Percentiles rank a stretch among this genome's conserved stretches.
Conservation (phyloP, 1,140 invertebrate genomes). For the Tyrophagus putrescentiae region DNA sequence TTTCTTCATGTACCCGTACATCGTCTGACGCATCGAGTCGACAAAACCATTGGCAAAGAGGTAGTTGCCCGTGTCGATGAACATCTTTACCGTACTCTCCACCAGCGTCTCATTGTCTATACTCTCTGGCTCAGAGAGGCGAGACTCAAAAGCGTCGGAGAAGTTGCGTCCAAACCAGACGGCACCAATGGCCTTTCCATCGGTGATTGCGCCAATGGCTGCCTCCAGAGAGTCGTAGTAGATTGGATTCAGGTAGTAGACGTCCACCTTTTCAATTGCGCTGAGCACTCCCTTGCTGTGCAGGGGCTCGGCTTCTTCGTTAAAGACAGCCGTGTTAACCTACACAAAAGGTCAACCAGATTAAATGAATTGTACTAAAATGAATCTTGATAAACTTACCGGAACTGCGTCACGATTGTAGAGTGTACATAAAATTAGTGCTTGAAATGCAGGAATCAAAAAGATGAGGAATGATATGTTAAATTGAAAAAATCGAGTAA, state of each 20-base stretch:
- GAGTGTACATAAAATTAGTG: conserved; percentile 9
- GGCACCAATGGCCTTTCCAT: conserved; percentile 21
- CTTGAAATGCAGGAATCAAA: conserved; percentile 19
- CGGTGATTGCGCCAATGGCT: conserved; percentile 19
- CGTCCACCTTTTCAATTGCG: conserved; percentile 16
- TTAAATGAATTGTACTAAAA: neutral
- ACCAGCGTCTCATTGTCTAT: conserved; percentile 24
- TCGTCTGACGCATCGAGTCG: conserved; percentile 9
- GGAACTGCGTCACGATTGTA: conserved; percentile 12
- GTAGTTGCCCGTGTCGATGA: conserved; percentile 27
- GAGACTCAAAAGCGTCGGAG: conserved; percentile 10
- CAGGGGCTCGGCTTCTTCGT: conserved; percentile 29
- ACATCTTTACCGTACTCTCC: conserved; percentile 29
- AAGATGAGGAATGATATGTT: conserved; percentile 16
- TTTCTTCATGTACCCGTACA: conserved; percentile 2
- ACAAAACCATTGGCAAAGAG: conserved; percentile 14
- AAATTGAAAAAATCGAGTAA: conserved; percentile 16
- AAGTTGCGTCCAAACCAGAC: conserved; percentile 20
- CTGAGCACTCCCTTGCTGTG: conserved; percentile 10
- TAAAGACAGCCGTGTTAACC: conserved; percentile 47
- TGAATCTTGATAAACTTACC: conserved; percentile 3
- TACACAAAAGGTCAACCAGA: neutral
- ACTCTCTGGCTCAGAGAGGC: neutral
- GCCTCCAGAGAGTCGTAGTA: conserved; percentile 12
- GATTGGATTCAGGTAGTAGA: conserved; percentile 13